phyloP scores from a whole-genome alignment of 2,113 vertebrate genomes.

The Limanda limanda region DNA sequence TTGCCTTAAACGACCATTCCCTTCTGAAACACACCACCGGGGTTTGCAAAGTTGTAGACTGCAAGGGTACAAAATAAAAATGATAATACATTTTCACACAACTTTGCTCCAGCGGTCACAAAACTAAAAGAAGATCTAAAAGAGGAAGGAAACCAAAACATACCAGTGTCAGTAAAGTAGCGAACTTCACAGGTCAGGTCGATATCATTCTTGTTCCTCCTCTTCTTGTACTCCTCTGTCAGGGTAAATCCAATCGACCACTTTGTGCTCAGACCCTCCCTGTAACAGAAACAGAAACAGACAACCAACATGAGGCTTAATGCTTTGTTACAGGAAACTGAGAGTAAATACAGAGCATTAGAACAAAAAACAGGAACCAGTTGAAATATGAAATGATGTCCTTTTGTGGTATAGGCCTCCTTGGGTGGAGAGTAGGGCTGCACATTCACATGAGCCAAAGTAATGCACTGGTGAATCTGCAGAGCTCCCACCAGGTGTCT shows the following conservation, averaged over 20 bases:
- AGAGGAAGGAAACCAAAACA: constrained; percentile 9
- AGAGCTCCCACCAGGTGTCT: constrained; percentile 89
- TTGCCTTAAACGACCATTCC: constrained; percentile 92
- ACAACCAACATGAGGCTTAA: background rate
- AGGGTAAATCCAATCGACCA: background rate
- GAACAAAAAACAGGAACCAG: background rate
- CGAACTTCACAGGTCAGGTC: constrained; percentile 74
- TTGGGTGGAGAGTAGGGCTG: constrained; percentile 84
- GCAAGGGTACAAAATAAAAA: background rate
- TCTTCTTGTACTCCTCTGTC: background rate
- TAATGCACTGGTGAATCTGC: constrained; percentile 91
- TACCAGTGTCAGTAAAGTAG: constrained; percentile 91
- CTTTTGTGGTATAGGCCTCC: constrained; percentile 51
- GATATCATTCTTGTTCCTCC: background rate
- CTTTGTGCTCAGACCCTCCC: background rate
- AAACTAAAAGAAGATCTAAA: background rate
- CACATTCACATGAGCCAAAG: constrained; percentile 83
- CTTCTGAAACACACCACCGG: constrained; percentile 90
- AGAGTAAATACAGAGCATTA: background rate
- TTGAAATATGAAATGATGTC: background rate
- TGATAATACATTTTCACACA: background rate
- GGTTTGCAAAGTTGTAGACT: constrained; percentile 87
- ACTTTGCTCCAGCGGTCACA: background rate
- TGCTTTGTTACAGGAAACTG: background rate
- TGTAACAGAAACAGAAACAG: background rate